These are phyloP conservation scores for Limanda limanda DNA, from an alignment of 2,113 vertebrate genomes.

Conservation along the genomic window DNA sequence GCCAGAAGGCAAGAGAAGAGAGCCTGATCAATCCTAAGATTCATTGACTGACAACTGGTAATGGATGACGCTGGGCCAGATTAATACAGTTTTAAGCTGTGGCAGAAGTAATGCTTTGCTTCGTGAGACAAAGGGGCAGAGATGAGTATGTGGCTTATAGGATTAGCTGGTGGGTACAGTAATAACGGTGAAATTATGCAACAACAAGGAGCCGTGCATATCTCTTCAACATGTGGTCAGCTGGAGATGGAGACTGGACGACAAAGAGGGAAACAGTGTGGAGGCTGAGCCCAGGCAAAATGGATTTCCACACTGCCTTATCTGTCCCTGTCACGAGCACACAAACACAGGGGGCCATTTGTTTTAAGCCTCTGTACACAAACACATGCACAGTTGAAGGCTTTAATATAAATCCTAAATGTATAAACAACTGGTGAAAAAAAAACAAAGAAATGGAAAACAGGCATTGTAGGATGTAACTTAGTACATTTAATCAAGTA, in stretches of 20 bases:
- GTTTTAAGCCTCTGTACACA: slow-evolving; percentile 18
- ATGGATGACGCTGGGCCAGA: slow-evolving; percentile 38
- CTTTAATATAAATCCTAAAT: slow-evolving; percentile 11
- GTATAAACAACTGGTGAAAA: background rate
- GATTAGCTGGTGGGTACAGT: slow-evolving; percentile 37
- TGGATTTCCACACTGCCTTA: slow-evolving; percentile 53
- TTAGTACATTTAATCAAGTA: too few relatives aligned
- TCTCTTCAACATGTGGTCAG: slow-evolving; percentile 15
- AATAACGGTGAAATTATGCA: slow-evolving; percentile 39
- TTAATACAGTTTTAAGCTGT: slow-evolving; percentile 16
- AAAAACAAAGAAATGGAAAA: background rate
- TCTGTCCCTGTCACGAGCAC: slow-evolving; percentile 36
- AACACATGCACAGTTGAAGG: slow-evolving; percentile 3
- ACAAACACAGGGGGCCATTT: slow-evolving; percentile 22
- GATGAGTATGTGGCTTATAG: slow-evolving; percentile 27
- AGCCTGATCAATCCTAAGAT: slow-evolving; percentile 45
- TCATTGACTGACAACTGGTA: slow-evolving; percentile 43
- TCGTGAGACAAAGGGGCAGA: slow-evolving; percentile 18
- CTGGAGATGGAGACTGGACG: slow-evolving; percentile 35
- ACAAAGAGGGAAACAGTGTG: slow-evolving; percentile 20
- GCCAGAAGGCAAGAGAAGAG: slow-evolving; percentile 31
- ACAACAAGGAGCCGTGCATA: slow-evolving; percentile 40
- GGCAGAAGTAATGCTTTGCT: slow-evolving; percentile 13
- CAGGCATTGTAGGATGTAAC: background rate
- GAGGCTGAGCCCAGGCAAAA: slow-evolving; percentile 18